Evolutionary conservation across 2,888 invertebrate genomes (phyloP).

Genomic region (Zygogramma bicolorata): DNA sequence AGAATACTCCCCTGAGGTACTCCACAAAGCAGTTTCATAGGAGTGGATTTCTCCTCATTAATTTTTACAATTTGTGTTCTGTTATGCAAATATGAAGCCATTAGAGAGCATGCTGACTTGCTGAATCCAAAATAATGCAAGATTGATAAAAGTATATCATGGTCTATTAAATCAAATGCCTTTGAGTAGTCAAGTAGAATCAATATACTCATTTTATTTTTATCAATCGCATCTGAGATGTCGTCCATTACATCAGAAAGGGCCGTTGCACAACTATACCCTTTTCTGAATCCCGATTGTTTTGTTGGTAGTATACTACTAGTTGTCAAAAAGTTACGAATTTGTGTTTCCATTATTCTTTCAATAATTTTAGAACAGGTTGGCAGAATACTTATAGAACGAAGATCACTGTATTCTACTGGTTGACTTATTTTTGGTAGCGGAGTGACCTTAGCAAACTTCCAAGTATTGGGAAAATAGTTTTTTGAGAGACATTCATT

Average conservation of each 20-base stretch:
- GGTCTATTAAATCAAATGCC: no score
- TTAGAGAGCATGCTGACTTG: not conserved
- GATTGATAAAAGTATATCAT: not conserved
- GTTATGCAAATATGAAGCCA: not conserved
- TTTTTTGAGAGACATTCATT: no score
- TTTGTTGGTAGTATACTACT: not conserved
- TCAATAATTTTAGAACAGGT: no score
- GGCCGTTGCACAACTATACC: not conserved
- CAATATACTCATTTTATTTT: not conserved
- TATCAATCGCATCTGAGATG: not conserved
- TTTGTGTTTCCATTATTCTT: no score
- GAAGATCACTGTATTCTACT: not conserved
- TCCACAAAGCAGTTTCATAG: not conserved
- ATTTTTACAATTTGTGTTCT: not conserved
- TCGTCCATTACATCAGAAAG: not conserved
- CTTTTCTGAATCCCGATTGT: not conserved
- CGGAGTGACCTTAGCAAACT: not conserved
- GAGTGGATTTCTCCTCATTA: not conserved
- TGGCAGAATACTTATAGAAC: no score
- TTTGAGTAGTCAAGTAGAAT: no score
- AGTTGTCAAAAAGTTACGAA: no score
- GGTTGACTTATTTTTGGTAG: not conserved
- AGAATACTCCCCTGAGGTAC: slow-evolving; percentile 9
- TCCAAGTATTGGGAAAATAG: not conserved
- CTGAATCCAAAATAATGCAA: not conserved